phyloP scores from a whole-genome alignment of 2,888 invertebrate genomes.

The Pheosia gnoma region DNA sequence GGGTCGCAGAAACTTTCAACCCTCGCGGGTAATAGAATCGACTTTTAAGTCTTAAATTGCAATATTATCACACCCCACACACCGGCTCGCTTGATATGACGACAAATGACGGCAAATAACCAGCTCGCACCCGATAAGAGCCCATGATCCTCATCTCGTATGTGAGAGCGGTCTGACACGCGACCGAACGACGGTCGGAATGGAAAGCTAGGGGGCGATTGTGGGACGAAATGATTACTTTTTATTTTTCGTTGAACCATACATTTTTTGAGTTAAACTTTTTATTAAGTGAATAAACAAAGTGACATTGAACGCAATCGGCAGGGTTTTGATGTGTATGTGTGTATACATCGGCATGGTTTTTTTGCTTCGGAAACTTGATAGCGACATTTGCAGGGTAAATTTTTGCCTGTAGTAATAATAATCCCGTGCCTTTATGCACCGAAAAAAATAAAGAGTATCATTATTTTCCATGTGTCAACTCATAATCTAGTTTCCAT shows the following conservation, averaged over 20 bases:
- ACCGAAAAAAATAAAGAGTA: too few species aligned
- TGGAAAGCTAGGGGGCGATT: conserved; percentile 6
- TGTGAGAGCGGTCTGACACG: conserved; percentile 25
- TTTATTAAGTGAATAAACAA: too few species aligned
- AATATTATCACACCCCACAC: conserved; percentile 22
- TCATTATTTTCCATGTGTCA: too few species aligned
- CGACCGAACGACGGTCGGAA: conserved; percentile 17
- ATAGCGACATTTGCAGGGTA: too few species aligned
- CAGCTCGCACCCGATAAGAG: conserved; percentile 26
- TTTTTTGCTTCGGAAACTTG: too few species aligned
- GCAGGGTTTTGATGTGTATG: too few species aligned
- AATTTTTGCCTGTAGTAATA: too few species aligned
- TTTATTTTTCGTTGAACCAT: conserved; percentile 26
- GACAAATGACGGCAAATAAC: conserved; percentile 45
- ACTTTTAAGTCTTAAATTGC: conserved; percentile 7
- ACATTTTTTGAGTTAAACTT: too few species aligned
- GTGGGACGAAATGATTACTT: conserved; percentile 20
- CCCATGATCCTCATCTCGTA: conserved; percentile 25
- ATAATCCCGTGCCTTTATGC: too few species aligned
- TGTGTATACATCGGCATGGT: too few species aligned
- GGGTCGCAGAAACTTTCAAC: background rate
- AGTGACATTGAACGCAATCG: too few species aligned
- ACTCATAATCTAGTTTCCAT: too few species aligned
- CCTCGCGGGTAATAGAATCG: conserved; percentile 1
- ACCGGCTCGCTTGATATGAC: conserved; percentile 29